These are phyloP conservation scores for Acrocephalus kingi DNA, from an alignment of 2,113 vertebrate species.

Conservation along the genomic window DNA sequence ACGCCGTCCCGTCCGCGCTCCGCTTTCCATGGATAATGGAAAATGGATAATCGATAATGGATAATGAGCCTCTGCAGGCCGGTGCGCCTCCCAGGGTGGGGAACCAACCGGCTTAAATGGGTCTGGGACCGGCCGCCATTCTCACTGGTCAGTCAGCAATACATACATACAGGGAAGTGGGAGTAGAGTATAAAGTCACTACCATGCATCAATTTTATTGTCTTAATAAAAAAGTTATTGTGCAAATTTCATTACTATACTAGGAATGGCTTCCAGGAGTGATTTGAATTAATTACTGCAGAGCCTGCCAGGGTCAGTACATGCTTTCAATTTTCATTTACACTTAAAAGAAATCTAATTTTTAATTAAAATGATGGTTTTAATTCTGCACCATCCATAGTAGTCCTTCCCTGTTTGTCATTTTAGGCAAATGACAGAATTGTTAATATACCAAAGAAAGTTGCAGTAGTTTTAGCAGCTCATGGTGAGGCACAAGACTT, in stretches of 20 bases:
- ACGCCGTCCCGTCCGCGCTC: neutral
- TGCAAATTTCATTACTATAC: neutral
- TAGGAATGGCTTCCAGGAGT: neutral
- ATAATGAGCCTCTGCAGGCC: constrained; percentile 61
- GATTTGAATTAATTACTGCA: neutral
- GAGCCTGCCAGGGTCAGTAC: neutral
- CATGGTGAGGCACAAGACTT: neutral
- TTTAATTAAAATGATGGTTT: neutral
- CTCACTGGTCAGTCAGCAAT: neutral
- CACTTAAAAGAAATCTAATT: neutral
- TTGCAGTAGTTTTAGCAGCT: neutral
- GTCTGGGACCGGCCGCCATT: constrained; percentile 70
- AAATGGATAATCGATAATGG: neutral
- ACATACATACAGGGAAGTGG: neutral
- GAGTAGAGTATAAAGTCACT: neutral
- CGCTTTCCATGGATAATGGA: neutral
- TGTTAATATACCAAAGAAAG: neutral
- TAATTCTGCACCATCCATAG: neutral
- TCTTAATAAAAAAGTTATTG: neutral
- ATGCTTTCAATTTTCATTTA: neutral
- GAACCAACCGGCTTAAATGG: constrained; percentile 47
- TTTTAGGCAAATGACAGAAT: neutral
- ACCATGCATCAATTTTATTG: neutral
- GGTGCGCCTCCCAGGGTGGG: neutral
- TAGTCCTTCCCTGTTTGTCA: neutral